phyloP scores from a whole-genome alignment of 2,797 vertebrate species.

The Typhlichthys subterraneus region DNA sequence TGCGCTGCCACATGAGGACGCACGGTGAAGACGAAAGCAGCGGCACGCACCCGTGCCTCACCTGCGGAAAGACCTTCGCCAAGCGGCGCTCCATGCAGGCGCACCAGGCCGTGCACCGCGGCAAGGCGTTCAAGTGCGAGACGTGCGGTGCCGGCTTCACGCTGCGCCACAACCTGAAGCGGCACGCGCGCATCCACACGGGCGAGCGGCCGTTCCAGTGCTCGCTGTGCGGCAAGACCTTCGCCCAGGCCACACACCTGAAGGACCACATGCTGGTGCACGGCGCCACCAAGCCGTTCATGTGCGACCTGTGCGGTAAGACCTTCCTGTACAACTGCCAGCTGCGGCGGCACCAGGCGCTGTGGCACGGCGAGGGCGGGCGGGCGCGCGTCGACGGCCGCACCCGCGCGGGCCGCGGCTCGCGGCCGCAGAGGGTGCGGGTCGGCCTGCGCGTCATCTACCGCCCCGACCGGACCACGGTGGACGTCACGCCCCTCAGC shows the following conservation, averaged over 20 bases:
- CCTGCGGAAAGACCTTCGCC: slow-evolving; percentile 57
- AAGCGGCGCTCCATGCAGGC: slow-evolving; percentile 54
- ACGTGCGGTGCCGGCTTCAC: slow-evolving; percentile 63
- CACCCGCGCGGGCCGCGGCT: not conserved
- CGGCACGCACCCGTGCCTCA: slow-evolving; percentile 49
- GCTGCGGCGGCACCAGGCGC: slow-evolving; percentile 69
- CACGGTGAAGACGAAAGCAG: slow-evolving; percentile 45
- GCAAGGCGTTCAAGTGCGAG: slow-evolving; percentile 64
- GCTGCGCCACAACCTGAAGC: slow-evolving; percentile 63
- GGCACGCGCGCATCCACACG: slow-evolving; percentile 66
- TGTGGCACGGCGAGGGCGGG: slow-evolving; percentile 39
- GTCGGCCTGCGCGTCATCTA: slow-evolving; percentile 57
- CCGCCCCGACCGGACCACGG: slow-evolving; percentile 47
- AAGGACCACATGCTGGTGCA: slow-evolving; percentile 75
- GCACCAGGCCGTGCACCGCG: slow-evolving; percentile 65
- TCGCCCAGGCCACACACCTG: slow-evolving; percentile 74
- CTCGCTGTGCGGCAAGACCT: slow-evolving; percentile 75
- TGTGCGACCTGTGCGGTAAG: slow-evolving; percentile 70
- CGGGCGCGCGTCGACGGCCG: slow-evolving; percentile 2
- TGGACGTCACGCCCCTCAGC: slow-evolving; percentile 66
- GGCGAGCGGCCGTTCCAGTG: slow-evolving; percentile 75
- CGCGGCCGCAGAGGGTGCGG: slow-evolving; percentile 6
- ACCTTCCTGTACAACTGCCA: slow-evolving; percentile 74
- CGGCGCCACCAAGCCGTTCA: slow-evolving; percentile 68
- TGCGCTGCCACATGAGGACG: slow-evolving; percentile 54